Conservation (phyloP, 1,140 invertebrate genomes). For the Amyelois transitella region DNA sequence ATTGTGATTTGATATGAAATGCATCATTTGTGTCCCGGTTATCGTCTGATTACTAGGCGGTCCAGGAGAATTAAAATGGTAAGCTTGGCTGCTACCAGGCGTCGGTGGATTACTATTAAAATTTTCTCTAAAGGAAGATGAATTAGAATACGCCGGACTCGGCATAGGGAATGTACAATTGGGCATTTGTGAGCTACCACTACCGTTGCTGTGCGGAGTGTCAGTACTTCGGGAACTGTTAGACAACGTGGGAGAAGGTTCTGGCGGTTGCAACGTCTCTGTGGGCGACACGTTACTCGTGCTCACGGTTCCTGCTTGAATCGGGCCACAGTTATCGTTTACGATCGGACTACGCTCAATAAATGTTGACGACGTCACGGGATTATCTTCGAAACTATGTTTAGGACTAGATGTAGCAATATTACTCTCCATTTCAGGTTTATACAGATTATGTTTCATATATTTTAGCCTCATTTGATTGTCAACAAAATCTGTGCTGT, state of each 20-base stretch:
- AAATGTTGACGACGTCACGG: conserved; percentile 82
- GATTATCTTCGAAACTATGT: conserved; percentile 77
- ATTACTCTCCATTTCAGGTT: conserved; percentile 46
- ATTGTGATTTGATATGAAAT: conserved; percentile 69
- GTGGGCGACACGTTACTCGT: conserved; percentile 83
- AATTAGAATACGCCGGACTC: conserved; percentile 63
- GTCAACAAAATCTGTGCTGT: conserved; percentile 39
- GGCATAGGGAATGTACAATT: conserved; percentile 57
- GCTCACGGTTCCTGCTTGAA: conserved; percentile 84
- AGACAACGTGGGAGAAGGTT: conserved; percentile 71
- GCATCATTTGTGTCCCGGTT: conserved; percentile 61
- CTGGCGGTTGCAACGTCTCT: conserved; percentile 69
- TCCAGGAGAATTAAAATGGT: conserved; percentile 61
- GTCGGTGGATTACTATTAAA: conserved; percentile 62
- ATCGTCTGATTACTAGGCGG: conserved; percentile 41
- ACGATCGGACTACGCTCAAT: conserved; percentile 75
- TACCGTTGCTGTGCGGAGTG: conserved; percentile 60
- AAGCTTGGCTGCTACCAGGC: conserved; percentile 45
- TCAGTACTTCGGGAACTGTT: conserved; percentile 66
- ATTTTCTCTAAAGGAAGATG: conserved; percentile 55
- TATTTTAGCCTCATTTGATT: conserved; percentile 47
- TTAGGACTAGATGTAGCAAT: conserved; percentile 72
- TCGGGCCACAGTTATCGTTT: conserved; percentile 77
- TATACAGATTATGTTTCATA: conserved; percentile 48
- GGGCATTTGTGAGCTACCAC: conserved; percentile 51